A percentile compares a stretch with the other conserved stretches of the same genome.
Conservation (phyloP, 2,797 vertebrate genomes). For the Oceanodroma leucorhoa region DNA sequence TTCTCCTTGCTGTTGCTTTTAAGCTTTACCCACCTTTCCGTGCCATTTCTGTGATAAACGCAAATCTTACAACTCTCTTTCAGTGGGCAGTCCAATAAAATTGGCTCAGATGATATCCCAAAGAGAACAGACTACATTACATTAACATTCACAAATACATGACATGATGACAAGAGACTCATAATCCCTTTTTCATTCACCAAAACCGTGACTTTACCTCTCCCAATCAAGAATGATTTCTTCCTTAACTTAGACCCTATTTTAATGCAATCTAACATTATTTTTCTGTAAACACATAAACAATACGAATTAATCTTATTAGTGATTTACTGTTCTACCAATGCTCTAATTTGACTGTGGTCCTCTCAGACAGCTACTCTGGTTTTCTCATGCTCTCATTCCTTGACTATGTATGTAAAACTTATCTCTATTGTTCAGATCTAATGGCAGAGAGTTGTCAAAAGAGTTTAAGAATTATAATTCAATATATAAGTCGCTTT, state of each 20-base stretch:
- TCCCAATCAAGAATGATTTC: background rate
- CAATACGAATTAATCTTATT: background rate
- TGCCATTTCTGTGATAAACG: background rate
- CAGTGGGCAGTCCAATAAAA: background rate
- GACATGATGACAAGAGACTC: background rate
- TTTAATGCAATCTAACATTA: background rate
- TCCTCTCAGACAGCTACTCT: background rate
- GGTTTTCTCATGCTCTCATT: background rate
- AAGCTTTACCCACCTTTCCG: slow-evolving; percentile 7
- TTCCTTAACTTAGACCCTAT: background rate
- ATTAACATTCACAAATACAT: background rate
- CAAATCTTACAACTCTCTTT: slow-evolving; percentile 13
- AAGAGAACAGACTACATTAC: background rate
- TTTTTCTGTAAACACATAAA: background rate
- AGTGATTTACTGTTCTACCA: background rate
- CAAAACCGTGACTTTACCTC: background rate
- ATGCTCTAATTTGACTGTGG: background rate
- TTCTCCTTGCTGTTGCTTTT: background rate
- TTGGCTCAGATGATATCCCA: background rate
- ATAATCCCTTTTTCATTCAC: background rate
- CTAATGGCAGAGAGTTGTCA: background rate
- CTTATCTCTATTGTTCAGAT: background rate
- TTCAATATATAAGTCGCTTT: background rate
- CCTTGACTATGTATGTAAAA: background rate
- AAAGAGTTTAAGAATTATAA: background rate